A percentile compares a stretch with the other conserved stretches of the same genome.
These are phyloP conservation scores for Cyprinella venusta DNA, from an alignment of 2,797 vertebrate species.

Conservation along the genomic window DNA sequence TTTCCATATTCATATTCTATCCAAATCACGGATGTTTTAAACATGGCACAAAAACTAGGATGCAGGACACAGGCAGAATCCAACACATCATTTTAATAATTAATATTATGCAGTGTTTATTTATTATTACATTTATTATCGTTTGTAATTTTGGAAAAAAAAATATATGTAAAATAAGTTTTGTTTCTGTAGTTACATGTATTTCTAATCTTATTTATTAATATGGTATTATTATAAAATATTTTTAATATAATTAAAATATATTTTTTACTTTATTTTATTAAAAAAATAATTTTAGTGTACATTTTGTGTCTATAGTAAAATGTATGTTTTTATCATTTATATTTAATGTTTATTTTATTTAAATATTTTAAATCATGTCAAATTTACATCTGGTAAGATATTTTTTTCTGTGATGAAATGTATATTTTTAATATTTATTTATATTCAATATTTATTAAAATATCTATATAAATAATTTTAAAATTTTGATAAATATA, in stretches of 20 bases:
- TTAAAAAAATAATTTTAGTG: too few relatives aligned
- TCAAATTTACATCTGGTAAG: too few relatives aligned
- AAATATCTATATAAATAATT: too few relatives aligned
- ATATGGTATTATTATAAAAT: not conserved
- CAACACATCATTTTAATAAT: not conserved
- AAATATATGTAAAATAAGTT: not conserved
- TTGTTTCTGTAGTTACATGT: not conserved
- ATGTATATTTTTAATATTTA: too few relatives aligned
- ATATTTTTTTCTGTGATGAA: too few relatives aligned
- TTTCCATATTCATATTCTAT: not conserved
- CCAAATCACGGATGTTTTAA: not conserved
- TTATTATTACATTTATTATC: not conserved
- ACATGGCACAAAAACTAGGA: not conserved
- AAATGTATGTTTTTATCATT: not conserved
- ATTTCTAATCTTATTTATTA: not conserved
- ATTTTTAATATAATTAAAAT: not conserved
- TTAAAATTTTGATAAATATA: too few relatives aligned
- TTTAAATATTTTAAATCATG: not conserved
- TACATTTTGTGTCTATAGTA: not conserved
- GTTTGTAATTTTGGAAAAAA: too few relatives aligned
- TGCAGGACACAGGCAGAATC: not conserved
- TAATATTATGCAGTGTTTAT: not conserved
- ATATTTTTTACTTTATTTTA: not conserved
- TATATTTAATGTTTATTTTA: too few relatives aligned
- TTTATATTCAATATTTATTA: too few relatives aligned